Evolutionary conservation across 2,888 invertebrate genomes (phyloP).

Genomic region (Pachymerium ferrugineum): DNA sequence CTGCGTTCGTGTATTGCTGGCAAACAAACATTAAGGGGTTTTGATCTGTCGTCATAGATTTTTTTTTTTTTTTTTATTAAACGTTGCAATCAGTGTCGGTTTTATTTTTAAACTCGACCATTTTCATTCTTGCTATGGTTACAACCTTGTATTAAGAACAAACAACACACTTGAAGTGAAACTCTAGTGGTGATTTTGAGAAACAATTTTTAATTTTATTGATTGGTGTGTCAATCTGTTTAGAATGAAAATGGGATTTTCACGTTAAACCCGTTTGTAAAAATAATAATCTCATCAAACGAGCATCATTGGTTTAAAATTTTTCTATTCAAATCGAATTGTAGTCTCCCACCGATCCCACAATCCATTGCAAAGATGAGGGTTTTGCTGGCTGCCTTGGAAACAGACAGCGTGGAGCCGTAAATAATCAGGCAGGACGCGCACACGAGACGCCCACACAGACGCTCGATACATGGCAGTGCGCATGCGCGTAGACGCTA

Average conservation of each 20-base stretch:
- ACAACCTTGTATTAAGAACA: not conserved
- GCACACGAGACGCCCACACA: constrained; percentile 27
- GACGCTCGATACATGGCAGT: constrained; percentile 17
- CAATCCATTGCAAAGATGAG: constrained; percentile 7
- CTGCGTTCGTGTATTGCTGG: not conserved
- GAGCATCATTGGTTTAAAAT: no score
- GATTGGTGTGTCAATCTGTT: constrained; percentile 24
- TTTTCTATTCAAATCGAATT: constrained; percentile 16
- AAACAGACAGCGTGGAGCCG: constrained; percentile 27
- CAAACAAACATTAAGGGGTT: not conserved
- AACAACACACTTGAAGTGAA: not conserved
- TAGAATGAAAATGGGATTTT: constrained; percentile 16
- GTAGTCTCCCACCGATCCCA: constrained; percentile 13
- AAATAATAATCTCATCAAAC: constrained; percentile 20
- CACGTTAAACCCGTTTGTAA: constrained; percentile 15
- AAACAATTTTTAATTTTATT: no score
- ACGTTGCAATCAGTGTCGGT: constrained; percentile 9
- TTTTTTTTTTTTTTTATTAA: not conserved
- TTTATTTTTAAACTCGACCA: constrained; percentile 23
- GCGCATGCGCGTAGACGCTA: constrained; percentile 4
- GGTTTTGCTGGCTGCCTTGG: constrained; percentile 27
- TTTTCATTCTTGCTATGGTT: constrained; percentile 9
- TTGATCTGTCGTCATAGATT: constrained; percentile 25
- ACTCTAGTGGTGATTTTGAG: no score
- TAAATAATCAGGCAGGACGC: constrained; percentile 21